Conservation (phyloP, 1,140 invertebrate genomes). For the Parasteatoda tepidariorum region DNA sequence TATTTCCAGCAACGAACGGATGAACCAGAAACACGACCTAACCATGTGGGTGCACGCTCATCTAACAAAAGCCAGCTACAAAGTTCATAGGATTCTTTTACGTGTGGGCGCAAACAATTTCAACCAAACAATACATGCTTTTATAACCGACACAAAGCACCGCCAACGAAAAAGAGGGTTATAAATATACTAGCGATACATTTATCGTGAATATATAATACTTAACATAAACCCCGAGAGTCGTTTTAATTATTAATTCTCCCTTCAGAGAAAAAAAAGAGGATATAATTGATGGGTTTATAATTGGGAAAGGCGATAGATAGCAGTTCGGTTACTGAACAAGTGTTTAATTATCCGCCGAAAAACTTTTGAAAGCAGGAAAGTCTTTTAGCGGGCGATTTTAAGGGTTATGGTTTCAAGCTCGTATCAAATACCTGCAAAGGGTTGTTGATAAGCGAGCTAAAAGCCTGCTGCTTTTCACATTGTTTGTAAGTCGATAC, state of each 20-base stretch:
- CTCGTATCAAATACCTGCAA: too few relatives aligned
- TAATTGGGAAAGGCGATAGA: background rate
- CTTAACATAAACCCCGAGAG: background rate
- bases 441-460: too few relatives aligned
- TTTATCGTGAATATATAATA: background rate
- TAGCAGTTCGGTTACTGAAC: background rate
- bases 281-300: background rate
- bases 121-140: background rate
- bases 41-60: too few relatives aligned
- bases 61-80: too few relatives aligned
- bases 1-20: too few relatives aligned
- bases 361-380: too few relatives aligned
- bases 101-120: background rate
- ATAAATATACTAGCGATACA: background rate
- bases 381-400: too few relatives aligned
- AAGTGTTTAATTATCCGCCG: background rate
- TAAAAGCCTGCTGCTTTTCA: too few relatives aligned
- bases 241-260: background rate
- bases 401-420: too few relatives aligned
- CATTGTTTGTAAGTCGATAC: too few relatives aligned
- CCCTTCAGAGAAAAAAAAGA: background rate
- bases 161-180: background rate
- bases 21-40: too few relatives aligned
- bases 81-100: too few relatives aligned
- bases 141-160: background rate